phyloP scores from a whole-genome alignment of 2,888 invertebrate genomes.

The Hirtodrosophila alboralis region DNA sequence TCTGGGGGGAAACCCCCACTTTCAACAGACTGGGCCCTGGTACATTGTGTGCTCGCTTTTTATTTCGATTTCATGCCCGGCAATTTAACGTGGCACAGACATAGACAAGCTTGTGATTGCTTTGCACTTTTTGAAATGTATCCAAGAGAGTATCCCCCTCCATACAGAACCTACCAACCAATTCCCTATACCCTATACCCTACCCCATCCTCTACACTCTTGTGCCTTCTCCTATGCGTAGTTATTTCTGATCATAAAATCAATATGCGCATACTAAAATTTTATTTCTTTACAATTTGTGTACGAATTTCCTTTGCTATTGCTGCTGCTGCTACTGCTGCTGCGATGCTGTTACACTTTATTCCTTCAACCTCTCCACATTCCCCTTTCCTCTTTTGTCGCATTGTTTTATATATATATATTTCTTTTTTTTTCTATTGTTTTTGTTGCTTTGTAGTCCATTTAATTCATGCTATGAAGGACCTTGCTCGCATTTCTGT shows the following conservation, averaged over 20 bases:
- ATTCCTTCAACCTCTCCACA: conserved; percentile 1
- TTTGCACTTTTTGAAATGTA: conserved; percentile 72
- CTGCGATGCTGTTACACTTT: conserved; percentile 12
- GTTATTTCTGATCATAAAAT: conserved; percentile 79
- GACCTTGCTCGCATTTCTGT: conserved; percentile 49
- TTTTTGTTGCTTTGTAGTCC: conserved; percentile 72
- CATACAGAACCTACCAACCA: not conserved
- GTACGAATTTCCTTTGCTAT: conserved; percentile 64
- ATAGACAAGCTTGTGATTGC: conserved; percentile 64
- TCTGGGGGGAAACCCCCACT: conserved; percentile 6
- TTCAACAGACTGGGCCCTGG: conserved; percentile 19
- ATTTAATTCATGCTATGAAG: conserved; percentile 70
- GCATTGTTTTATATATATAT: not conserved
- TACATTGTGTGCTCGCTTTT: conserved; percentile 44
- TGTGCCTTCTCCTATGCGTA: conserved; percentile 62
- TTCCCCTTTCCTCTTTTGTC: not conserved
- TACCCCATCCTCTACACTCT: conserved; percentile 4
- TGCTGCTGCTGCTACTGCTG: conserved; percentile 23
- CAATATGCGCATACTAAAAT: conserved; percentile 81
- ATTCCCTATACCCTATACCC: not conserved
- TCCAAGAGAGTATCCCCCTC: not conserved
- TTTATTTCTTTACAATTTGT: conserved; percentile 80
- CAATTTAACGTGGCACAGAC: conserved; percentile 41
- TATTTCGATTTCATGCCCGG: conserved; percentile 51
- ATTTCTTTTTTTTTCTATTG: conserved; percentile 22